These are phyloP conservation scores for Aurelia coerulea DNA, from an alignment of 30 jellyfish, hydroid and myxozoan genomes.

Conservation along the genomic window DNA sequence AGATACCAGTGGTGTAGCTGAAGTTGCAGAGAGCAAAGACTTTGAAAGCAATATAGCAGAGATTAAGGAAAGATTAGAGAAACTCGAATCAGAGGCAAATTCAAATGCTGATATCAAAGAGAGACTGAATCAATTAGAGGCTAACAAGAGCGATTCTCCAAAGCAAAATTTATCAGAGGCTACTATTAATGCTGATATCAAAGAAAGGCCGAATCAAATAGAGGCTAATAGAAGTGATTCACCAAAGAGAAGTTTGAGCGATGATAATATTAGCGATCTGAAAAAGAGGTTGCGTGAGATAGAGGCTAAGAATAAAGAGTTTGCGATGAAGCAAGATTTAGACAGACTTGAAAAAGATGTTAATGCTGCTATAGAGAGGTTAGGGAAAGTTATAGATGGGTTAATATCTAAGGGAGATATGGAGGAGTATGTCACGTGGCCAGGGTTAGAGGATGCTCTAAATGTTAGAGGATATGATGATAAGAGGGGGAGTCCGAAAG, in stretches of 20 bases:
- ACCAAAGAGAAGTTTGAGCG: background rate
- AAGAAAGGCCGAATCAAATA: background rate
- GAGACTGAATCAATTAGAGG: background rate
- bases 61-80: conserved; percentile 9
- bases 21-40: background rate
- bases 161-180: background rate
- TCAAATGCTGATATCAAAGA: background rate
- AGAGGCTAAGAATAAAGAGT: background rate
- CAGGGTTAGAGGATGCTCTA: conserved; percentile 58
- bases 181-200: background rate
- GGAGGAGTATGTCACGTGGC: conserved; percentile 55
- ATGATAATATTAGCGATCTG: background rate
- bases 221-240: background rate
- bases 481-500: no score
- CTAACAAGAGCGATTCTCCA: no score
- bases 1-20: background rate
- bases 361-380: background rate
- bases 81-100: background rate
- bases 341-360: background rate
- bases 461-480: conserved; percentile 16
- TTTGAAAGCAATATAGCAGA: conserved; percentile 9
- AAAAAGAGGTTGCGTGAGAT: background rate
- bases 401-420: conserved; percentile 19
- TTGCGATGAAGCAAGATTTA: background rate
- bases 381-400: background rate